A percentile compares a stretch with the other conserved stretches of the same genome.
phyloP scores from a whole-genome alignment of 2,113 vertebrate species.

The Bubo blakistoni region DNA sequence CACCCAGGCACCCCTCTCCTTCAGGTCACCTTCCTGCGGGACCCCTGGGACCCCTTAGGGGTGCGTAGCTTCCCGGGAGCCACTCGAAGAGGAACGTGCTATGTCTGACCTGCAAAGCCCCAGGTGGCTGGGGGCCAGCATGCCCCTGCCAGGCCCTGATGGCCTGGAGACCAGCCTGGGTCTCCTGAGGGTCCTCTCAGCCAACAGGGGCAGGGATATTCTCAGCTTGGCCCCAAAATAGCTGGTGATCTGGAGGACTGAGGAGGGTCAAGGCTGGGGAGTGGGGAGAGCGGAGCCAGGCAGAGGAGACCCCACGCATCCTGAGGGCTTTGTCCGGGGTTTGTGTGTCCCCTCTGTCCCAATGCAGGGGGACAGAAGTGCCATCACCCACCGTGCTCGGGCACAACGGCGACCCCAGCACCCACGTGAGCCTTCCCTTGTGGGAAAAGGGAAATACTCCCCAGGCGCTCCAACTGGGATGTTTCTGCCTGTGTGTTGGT shows the following conservation, averaged over 20 bases:
- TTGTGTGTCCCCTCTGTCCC: not conserved
- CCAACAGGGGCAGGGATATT: not conserved
- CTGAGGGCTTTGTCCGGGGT: not conserved
- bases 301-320: not conserved
- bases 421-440: not conserved
- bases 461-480: rapidly evolving
- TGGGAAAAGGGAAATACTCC: not conserved
- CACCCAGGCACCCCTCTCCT: not conserved
- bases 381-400: rapidly evolving
- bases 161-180: not conserved
- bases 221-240: not conserved
- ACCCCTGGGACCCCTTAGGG: not conserved
- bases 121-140: not conserved
- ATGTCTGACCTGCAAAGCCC: not conserved
- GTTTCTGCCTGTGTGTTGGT: not conserved
- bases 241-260: not conserved
- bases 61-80: not conserved
- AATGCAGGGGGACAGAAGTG: not conserved
- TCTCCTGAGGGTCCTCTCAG: not conserved
- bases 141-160: not conserved
- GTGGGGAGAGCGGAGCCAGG: no score
- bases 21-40: not conserved
- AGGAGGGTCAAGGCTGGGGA: not conserved
- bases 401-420: rapidly evolving
- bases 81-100: not conserved